Evolutionary conservation across 1,140 invertebrate species (phyloP).

Genomic region (Stegodyphus dumicola): DNA sequence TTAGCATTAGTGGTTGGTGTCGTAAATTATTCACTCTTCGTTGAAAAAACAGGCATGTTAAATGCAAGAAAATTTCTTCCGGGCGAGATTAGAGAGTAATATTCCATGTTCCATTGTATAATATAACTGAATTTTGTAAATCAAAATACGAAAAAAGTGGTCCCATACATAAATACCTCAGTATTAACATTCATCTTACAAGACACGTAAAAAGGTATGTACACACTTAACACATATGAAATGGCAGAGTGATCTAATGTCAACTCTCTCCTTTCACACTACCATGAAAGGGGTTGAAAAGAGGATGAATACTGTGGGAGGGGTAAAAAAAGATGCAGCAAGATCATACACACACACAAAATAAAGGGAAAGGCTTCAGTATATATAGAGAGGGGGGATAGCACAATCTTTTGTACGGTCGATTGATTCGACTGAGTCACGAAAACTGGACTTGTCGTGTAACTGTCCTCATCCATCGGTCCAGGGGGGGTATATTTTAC

Average conservation of each 20-base stretch:
- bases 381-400: slow-evolving; percentile 1
- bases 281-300: slow-evolving; percentile 23
- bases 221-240: not conserved
- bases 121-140: no score
- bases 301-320: not conserved
- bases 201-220: not conserved
- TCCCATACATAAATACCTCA: no score
- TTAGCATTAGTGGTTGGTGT: no score
- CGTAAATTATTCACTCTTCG: no score
- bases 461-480: slow-evolving; percentile 26
- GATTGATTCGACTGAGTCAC: slow-evolving; percentile 50
- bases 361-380: not conserved
- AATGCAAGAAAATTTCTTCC: no score
- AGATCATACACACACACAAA: not conserved
- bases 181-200: no score
- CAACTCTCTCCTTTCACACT: slow-evolving; percentile 4
- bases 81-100: no score
- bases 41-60: no score
- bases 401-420: slow-evolving; percentile 44
- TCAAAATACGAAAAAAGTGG: no score
- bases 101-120: no score
- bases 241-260: not conserved
- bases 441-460: slow-evolving; percentile 41
- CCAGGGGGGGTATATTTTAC: not conserved
- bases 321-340: not conserved